Evolutionary conservation across 2,113 vertebrate genomes (phyloP), one percentile per base, ranked within the genome.

Genomic region (Cochlearius cochlearius): DNA sequence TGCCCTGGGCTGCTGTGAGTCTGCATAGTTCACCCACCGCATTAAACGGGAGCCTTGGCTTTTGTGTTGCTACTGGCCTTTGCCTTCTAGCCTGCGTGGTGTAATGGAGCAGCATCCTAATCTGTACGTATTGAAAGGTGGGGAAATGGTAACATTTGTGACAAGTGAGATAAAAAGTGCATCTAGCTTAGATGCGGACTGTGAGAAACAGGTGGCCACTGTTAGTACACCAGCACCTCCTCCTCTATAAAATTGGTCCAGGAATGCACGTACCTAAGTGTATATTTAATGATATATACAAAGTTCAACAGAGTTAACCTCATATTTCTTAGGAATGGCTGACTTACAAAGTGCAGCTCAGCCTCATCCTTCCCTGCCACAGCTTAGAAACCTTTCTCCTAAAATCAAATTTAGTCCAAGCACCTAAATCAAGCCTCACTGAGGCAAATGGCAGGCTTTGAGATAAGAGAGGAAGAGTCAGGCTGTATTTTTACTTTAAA

Each of bases 401-500:
- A 81, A 76, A 83, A 66, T 47, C 66, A 14, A 67, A 67, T 27
- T 32, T 77, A 53, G 10, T 49, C 16, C 63, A 84, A 62, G 38
- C 14, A 58, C 12, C 25, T 45, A 75, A 71, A 83, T 45, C 19
- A 83, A 79, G 7, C 9, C 38, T 58, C 49, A 49, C 27, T 16
- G 25, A 77, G 38, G 23, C 14, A 73, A 93, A 73, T 21, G 7
- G 4, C 30, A 73, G 63, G 43, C 12, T 85, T 75, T 19, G 26
- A 68, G 36, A 47, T 23, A 92, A 81, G 23, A 79, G 6, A 15
- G 41, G 41, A 43, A 43, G 41, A 66, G 36, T 49, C 29, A 43
- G 41, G 39, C 3, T 12, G 9, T 13, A 9, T 82, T 91, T 96
- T 96, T 90, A 68, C 59, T 93, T 92, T 32, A 76, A 95, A 96